These are phyloP conservation scores for Ferdinandea cuprea DNA, from an alignment of 2,888 invertebrate species.

Conservation along the genomic window DNA sequence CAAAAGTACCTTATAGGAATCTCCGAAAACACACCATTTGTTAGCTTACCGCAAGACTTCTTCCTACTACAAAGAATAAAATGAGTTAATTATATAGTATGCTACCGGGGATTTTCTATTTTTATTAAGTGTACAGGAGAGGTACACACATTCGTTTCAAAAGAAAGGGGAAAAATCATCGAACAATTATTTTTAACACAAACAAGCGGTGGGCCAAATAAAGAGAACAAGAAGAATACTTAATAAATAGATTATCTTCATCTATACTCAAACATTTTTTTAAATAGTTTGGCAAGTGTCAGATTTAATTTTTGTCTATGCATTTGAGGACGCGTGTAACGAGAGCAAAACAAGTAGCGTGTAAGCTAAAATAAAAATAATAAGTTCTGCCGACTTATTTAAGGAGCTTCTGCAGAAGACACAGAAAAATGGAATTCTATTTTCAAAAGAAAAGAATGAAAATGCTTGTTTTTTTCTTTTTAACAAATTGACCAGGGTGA, in stretches of 20 bases:
- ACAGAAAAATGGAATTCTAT: constrained; percentile 57
- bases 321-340: constrained; percentile 54
- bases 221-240: constrained; percentile 38
- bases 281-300: constrained; percentile 67
- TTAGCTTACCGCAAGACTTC: constrained; percentile 21
- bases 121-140: constrained; percentile 52
- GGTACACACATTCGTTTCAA: constrained; percentile 38
- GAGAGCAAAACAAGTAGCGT: constrained; percentile 51
- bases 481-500: constrained; percentile 67
- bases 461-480: constrained; percentile 43
- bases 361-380: constrained; percentile 50
- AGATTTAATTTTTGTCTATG: constrained; percentile 52
- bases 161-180: constrained; percentile 21
- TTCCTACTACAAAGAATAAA: constrained; percentile 33
- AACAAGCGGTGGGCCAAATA: constrained; percentile 27
- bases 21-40: neutral
- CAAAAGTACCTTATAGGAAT: neutral
- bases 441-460: constrained; percentile 65
- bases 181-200: constrained; percentile 41
- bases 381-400: constrained; percentile 32
- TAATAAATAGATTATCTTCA: constrained; percentile 23
- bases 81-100: constrained; percentile 41
- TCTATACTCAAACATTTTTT: constrained; percentile 39
- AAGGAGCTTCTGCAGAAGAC: constrained; percentile 11
- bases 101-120: constrained; percentile 64